phyloP scores from a whole-genome alignment of 2,888 invertebrate genomes.

The Neoitamus cyanurus region DNA sequence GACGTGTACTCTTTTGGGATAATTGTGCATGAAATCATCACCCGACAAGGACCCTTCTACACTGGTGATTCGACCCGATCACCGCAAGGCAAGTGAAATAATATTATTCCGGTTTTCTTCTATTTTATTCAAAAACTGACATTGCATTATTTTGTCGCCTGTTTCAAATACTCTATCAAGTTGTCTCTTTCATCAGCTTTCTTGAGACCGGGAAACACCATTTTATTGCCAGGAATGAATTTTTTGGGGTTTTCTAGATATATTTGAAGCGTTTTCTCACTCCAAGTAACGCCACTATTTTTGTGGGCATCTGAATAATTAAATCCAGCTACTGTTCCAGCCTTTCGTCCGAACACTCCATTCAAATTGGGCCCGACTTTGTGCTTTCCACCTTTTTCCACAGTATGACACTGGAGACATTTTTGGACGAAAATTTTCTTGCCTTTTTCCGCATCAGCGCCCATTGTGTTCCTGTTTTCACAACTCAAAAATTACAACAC shows the following conservation, averaged over 20 bases:
- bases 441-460: conserved; percentile 81
- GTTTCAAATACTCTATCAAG: conserved; percentile 91
- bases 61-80: conserved; percentile 74
- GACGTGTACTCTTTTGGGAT: conserved; percentile 97
- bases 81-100: conserved; percentile 75
- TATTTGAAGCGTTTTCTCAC: conserved; percentile 88
- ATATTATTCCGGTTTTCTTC: background rate
- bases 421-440: background rate
- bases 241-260: conserved; percentile 99
- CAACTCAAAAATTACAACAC: background rate
- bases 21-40: conserved; percentile 92
- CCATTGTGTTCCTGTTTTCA: conserved; percentile 56
- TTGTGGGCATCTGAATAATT: conserved; percentile 95
- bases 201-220: conserved; percentile 98
- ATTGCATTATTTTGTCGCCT: background rate
- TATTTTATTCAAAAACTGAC: background rate
- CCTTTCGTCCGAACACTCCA: conserved; percentile 92
- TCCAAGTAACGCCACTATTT: conserved; percentile 96
- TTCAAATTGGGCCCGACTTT: conserved; percentile 96
- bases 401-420: conserved; percentile 97
- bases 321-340: conserved; percentile 91
- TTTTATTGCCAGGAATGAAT: conserved; percentile 99
- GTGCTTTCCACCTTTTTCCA: conserved; percentile 92
- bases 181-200: conserved; percentile 94
- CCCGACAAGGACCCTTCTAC: conserved; percentile 89